These are phyloP conservation scores for Cataglyphis altisquamis DNA, from an alignment of 2,888 invertebrate genomes.

Conservation along the genomic window DNA sequence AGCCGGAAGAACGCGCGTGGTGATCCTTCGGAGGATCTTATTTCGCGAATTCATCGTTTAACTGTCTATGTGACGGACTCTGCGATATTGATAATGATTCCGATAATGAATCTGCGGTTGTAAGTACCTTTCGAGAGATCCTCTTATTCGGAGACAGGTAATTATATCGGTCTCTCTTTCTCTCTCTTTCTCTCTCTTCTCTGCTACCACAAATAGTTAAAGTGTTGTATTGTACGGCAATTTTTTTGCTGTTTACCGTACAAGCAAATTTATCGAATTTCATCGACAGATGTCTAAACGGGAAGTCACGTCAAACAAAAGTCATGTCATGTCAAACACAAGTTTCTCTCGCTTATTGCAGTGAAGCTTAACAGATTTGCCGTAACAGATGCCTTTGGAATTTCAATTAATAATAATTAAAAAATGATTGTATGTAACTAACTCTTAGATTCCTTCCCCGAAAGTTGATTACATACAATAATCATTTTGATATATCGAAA, in stretches of 20 bases:
- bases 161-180: background rate
- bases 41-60: background rate
- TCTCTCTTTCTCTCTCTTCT: background rate
- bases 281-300: conserved; percentile 27
- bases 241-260: conserved; percentile 26
- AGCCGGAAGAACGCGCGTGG: background rate
- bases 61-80: background rate
- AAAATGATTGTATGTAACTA: background rate
- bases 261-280: conserved; percentile 21
- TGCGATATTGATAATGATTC: conserved; percentile 26
- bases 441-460: background rate
- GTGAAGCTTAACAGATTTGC: background rate
- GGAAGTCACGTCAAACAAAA: conserved; percentile 11
- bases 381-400: background rate
- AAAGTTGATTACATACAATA: background rate
- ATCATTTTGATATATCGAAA: background rate
- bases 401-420: conserved; percentile 13
- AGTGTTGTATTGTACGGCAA: background rate
- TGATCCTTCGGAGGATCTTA: background rate
- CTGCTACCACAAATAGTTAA: background rate
- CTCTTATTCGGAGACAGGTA: background rate
- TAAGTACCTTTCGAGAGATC: background rate
- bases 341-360: conserved; percentile 16
- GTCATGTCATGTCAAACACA: background rate
- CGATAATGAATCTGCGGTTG: background rate